Evolutionary conservation across 2,797 vertebrate species (phyloP).

Genomic region (Neostethus bicornis): DNA sequence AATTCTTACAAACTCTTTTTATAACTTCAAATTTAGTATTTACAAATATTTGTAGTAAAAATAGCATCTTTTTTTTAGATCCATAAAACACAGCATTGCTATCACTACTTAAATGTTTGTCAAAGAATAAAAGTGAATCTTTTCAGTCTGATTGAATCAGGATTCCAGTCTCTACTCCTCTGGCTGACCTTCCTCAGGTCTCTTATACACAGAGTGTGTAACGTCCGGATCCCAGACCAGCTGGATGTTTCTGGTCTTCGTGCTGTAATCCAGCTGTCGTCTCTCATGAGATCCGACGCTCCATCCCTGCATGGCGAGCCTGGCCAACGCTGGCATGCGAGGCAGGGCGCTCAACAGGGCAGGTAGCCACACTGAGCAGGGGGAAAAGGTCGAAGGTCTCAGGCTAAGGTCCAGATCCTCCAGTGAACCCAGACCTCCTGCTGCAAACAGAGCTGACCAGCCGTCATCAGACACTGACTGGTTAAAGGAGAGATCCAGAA

Average conservation of each 20-base stretch:
- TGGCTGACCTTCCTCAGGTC: conserved; percentile 26
- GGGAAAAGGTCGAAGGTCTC: conserved; percentile 63
- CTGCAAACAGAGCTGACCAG: conserved; percentile 79
- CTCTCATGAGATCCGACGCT: conserved; percentile 60
- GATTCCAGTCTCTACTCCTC: conserved; percentile 43
- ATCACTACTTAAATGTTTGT: no score
- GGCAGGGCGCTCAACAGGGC: conserved; percentile 76
- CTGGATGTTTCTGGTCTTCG: conserved; percentile 70
- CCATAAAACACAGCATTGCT: no score
- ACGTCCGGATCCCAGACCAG: conserved; percentile 75
- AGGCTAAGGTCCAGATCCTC: conserved; percentile 86
- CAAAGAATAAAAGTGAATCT: background rate
- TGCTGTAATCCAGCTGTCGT: conserved; percentile 69
- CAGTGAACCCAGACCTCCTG: conserved; percentile 68
- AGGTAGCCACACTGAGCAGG: conserved; percentile 80
- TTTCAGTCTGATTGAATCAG: background rate
- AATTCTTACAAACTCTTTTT: no score
- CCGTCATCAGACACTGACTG: conserved; percentile 72
- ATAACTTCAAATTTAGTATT: no score
- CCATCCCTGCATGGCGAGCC: conserved; percentile 84
- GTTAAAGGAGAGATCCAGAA: conserved; percentile 88
- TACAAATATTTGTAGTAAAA: no score
- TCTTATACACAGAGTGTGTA: background rate
- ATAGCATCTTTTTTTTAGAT: no score
- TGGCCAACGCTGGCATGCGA: conserved; percentile 73